Conservation (phyloP, 2,797 vertebrate species). For the Phyllotis vaccarum region DNA sequence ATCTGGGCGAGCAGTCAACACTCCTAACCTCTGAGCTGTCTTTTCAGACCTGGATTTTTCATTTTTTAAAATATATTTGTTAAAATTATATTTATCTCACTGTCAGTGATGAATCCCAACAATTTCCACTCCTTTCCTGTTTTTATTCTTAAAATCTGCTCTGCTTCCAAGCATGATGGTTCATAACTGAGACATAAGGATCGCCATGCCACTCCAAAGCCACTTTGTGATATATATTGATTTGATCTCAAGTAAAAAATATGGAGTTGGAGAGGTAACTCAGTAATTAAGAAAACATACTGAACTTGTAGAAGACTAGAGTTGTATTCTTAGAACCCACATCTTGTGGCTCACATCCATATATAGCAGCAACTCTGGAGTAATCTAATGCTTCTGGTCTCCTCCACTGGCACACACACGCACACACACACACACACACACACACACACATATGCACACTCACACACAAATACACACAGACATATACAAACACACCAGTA, state of each 20-base stretch:
- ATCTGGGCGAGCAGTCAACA: background rate
- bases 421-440: background rate
- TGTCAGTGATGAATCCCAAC: too few species aligned
- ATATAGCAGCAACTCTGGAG: background rate
- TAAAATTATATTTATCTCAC: too few species aligned
- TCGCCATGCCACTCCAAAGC: background rate
- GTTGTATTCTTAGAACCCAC: background rate
- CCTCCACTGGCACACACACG: background rate
- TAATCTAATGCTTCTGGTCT: background rate
- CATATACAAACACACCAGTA: background rate
- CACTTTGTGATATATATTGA: background rate
- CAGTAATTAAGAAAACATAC: too few species aligned
- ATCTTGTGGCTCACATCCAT: background rate
- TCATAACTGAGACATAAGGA: background rate
- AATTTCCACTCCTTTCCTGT: background rate
- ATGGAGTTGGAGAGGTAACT: background rate
- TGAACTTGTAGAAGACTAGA: too few species aligned
- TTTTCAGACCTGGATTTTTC: background rate
- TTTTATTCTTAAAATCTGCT: background rate
- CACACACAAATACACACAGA: background rate
- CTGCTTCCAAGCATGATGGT: background rate
- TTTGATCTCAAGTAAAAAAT: background rate
- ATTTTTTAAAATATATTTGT: background rate
- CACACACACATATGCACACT: too few species aligned
- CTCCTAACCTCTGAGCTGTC: background rate